phyloP scores from a whole-genome alignment of 2,888 invertebrate species.

The Drosophila austrosaltans region DNA sequence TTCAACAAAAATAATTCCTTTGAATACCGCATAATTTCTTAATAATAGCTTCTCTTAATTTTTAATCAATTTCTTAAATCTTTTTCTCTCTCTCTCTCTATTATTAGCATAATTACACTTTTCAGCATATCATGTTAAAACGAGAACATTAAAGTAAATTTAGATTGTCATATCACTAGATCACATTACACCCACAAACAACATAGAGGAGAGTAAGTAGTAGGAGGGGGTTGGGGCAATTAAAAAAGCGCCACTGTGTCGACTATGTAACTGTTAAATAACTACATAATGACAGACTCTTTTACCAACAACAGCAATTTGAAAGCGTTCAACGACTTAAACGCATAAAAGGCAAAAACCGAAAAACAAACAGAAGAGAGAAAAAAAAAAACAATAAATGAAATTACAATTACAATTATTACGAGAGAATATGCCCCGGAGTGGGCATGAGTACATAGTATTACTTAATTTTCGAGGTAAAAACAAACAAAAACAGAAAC shows the following conservation, averaged over 20 bases:
- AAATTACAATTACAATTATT: conserved; percentile 18
- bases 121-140: too few relatives aligned
- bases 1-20: too few relatives aligned
- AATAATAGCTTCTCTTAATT: too few relatives aligned
- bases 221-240: conserved; percentile 18
- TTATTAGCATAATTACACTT: too few relatives aligned
- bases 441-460: conserved; percentile 21
- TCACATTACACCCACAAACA: conserved; percentile 27
- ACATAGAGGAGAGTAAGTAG: conserved; percentile 31
- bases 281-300: conserved; percentile 26
- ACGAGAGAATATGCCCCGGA: conserved; percentile 5
- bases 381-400: background rate
- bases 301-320: background rate
- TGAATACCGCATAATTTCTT: too few relatives aligned
- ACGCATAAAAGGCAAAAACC: conserved; percentile 16
- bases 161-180: conserved; percentile 7
- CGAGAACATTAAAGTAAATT: too few relatives aligned
- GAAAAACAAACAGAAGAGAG: too few relatives aligned
- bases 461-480: conserved; percentile 36
- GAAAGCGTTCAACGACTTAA: conserved; percentile 11
- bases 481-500: conserved; percentile 7
- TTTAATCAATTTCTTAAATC: too few relatives aligned
- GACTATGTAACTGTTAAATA: conserved; percentile 26
- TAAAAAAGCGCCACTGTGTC: too few relatives aligned
- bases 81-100: too few relatives aligned